Conservation (phyloP, 2,797 vertebrate genomes). For the Zenarchopterus dispar region DNA sequence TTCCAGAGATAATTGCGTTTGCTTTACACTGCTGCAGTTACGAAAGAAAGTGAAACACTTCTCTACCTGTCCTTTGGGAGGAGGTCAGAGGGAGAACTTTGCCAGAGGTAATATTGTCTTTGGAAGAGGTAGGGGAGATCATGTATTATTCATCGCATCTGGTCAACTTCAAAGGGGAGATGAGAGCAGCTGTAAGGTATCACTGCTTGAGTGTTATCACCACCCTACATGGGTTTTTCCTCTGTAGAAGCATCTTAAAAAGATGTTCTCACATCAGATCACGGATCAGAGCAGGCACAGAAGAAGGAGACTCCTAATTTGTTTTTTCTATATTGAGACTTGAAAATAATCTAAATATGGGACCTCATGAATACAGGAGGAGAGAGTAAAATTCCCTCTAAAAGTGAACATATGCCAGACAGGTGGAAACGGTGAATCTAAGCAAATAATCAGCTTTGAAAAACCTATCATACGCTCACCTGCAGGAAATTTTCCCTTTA, state of each 20-base stretch:
- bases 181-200: constrained; percentile 49
- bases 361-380: no score
- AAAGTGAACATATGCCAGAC: no score
- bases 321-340: constrained; percentile 32
- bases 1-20: constrained; percentile 67
- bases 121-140: constrained; percentile 40
- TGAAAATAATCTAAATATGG: not conserved
- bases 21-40: constrained; percentile 32
- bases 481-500: no score
- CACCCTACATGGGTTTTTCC: constrained; percentile 37
- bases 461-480: no score
- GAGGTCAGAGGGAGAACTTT: constrained; percentile 64
- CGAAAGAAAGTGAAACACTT: constrained; percentile 46
- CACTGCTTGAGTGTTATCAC: constrained; percentile 36
- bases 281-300: constrained; percentile 5
- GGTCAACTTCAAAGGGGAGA: constrained; percentile 75
- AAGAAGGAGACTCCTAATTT: constrained; percentile 3
- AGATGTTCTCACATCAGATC: constrained; percentile 53
- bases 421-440: no score
- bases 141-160: constrained; percentile 75
- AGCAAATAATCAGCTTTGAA: no score
- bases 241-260: constrained; percentile 54
- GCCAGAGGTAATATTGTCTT: constrained; percentile 73
- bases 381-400: no score
- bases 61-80: constrained; percentile 56